These are phyloP conservation scores for Lepus oiostolus DNA, from an alignment of 2,797 vertebrate species.

Conservation along the genomic window DNA sequence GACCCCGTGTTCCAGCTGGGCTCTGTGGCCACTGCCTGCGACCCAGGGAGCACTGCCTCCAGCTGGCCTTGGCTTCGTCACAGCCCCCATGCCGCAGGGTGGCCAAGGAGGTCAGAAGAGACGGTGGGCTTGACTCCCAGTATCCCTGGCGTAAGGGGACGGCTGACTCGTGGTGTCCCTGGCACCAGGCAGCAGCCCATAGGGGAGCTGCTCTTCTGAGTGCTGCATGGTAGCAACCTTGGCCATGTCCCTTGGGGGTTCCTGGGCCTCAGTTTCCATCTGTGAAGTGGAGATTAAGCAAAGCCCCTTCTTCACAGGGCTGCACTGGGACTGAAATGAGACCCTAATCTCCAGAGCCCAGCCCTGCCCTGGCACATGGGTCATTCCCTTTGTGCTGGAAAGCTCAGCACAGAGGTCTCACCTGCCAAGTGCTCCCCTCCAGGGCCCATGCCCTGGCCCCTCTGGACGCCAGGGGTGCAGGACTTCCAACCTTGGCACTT, in stretches of 20 bases:
- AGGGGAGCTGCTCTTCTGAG: not conserved
- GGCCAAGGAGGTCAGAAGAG: not conserved
- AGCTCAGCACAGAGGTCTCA: not conserved
- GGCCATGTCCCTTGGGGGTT: not conserved
- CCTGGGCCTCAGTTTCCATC: not conserved
- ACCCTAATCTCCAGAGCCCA: not conserved
- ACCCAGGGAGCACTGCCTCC: not conserved
- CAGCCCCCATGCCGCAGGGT: not conserved
- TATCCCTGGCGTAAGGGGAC: no score
- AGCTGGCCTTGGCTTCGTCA: not conserved
- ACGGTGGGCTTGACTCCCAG: not conserved
- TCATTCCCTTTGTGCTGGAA: not conserved
- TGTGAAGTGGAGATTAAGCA: not conserved
- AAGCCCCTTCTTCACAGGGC: not conserved
- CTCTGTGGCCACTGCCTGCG: rapidly evolving
- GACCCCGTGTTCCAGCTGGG: not conserved
- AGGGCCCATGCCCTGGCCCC: rapidly evolving
- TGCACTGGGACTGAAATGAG: not conserved
- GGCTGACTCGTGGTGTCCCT: rapidly evolving
- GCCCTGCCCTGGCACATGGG: not conserved
- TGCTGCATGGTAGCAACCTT: no score
- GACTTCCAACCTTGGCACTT: rapidly evolving
- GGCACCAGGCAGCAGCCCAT: not conserved
- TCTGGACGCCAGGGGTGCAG: rapidly evolving
- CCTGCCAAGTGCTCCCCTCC: not conserved